Evolutionary conservation across 2,113 vertebrate genomes (phyloP).

Genomic region (Phainopepla nitens): DNA sequence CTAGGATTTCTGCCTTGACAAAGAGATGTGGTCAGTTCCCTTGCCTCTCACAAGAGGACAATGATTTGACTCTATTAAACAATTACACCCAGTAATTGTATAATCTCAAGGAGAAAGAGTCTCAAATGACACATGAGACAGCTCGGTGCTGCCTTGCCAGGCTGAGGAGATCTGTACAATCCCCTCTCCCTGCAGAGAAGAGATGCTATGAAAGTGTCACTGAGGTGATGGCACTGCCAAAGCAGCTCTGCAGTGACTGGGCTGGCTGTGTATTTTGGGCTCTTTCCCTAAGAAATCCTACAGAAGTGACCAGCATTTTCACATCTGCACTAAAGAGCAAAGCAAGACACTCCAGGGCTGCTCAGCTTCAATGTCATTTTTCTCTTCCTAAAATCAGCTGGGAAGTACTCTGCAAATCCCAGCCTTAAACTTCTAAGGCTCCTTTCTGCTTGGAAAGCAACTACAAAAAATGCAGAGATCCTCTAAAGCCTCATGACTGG

Average conservation of each 20-base stretch:
- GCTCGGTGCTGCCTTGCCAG: background rate
- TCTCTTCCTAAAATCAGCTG: background rate
- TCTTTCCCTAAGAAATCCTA: background rate
- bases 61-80: constrained; percentile 66
- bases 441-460: background rate
- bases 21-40: constrained; percentile 59
- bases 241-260: background rate
- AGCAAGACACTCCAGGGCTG: background rate
- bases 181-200: background rate
- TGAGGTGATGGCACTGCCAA: background rate
- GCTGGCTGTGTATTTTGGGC: background rate
- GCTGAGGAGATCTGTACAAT: rapidly evolving
- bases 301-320: background rate
- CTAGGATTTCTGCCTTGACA: background rate
- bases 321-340: rapidly evolving
- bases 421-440: background rate
- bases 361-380: background rate
- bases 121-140: background rate
- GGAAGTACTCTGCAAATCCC: background rate
- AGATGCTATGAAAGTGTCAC: background rate
- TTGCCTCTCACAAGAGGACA: background rate
- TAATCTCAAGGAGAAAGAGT: constrained; percentile 55
- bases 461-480: background rate
- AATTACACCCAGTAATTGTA: constrained; percentile 64
- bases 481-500: background rate